Percentiles rank a stretch among this genome's conserved stretches.
Conservation (phyloP, 2,113 vertebrate genomes). For the Muscicapa adusta region DNA sequence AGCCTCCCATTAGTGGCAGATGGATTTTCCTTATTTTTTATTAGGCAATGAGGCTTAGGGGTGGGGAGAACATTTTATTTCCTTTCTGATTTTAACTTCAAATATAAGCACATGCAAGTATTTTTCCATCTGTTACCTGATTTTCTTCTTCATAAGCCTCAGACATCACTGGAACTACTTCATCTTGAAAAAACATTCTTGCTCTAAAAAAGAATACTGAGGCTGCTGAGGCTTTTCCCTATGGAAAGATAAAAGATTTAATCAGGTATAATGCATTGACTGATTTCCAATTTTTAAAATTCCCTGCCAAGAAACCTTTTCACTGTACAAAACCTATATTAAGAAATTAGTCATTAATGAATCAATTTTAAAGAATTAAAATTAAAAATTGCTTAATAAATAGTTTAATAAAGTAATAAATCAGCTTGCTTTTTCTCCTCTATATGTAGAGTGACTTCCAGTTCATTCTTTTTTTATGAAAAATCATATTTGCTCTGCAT, state of each 20-base stretch:
- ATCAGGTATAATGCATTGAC: not conserved
- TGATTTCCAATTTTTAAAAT: not conserved
- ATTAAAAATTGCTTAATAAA: not conserved
- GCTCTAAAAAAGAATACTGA: not conserved
- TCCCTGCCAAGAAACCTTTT: not conserved
- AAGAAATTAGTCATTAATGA: not conserved
- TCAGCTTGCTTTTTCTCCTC: not conserved
- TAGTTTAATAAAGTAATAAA: not conserved
- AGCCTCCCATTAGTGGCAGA: not conserved
- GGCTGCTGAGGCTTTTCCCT: not conserved
- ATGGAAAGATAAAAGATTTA: not conserved
- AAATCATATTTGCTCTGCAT: not conserved
- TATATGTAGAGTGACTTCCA: not conserved
- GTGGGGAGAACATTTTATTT: not conserved
- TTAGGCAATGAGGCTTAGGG: not conserved
- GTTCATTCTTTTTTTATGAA: not conserved
- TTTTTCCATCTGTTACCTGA: constrained; percentile 16
- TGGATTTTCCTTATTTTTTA: not conserved
- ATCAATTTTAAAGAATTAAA: not conserved
- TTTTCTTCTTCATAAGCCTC: not conserved
- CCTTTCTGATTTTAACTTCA: not conserved
- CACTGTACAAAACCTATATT: not conserved
- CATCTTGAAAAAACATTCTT: not conserved
- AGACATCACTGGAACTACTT: not conserved
- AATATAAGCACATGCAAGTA: not conserved